Percentiles rank a stretch among this genome's conserved stretches.
These are phyloP conservation scores for Panthera tigris DNA, from an alignment of 2,113 vertebrate genomes.

Conservation along the genomic window DNA sequence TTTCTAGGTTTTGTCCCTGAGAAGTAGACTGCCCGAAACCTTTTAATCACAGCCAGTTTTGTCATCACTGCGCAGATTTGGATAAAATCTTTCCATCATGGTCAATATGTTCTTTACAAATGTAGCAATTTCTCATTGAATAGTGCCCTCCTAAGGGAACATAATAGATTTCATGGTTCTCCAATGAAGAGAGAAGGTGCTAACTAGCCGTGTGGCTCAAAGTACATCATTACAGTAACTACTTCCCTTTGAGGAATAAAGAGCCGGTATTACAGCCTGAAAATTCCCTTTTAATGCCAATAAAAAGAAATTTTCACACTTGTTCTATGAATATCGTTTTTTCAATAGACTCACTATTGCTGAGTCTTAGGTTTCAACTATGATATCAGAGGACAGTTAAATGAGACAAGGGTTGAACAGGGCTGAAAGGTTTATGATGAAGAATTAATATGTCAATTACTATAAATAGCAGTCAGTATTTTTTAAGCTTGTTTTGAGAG, in stretches of 20 bases:
- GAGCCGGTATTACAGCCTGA: not conserved
- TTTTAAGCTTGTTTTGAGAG: not conserved
- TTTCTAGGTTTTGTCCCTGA: conserved; percentile 4
- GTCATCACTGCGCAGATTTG: conserved; percentile 26
- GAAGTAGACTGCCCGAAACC: not conserved
- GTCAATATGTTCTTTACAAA: conserved; percentile 65
- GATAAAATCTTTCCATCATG: conserved; percentile 63
- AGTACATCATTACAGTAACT: conserved; percentile 25
- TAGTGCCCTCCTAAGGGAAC: conserved; percentile 32
- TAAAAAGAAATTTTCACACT: conserved; percentile 52
- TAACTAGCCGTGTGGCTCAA: conserved; percentile 44
- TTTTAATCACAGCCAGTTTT: conserved; percentile 60
- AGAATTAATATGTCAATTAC: not conserved
- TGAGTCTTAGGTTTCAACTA: not conserved
- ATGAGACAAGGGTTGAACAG: not conserved
- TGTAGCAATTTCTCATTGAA: conserved; percentile 57
- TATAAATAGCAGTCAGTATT: not conserved
- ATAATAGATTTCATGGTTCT: conserved; percentile 66
- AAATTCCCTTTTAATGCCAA: conserved; percentile 55
- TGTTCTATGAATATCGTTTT: conserved; percentile 51
- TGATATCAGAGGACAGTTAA: not conserved
- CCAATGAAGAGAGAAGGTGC: conserved; percentile 9
- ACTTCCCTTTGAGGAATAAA: conserved; percentile 50
- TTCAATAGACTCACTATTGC: not conserved
- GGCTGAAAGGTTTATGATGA: not conserved